Evolutionary conservation across 2,113 vertebrate genomes (phyloP), one percentile per base, ranked within the genome.

Genomic region (Eclectus roratus): DNA sequence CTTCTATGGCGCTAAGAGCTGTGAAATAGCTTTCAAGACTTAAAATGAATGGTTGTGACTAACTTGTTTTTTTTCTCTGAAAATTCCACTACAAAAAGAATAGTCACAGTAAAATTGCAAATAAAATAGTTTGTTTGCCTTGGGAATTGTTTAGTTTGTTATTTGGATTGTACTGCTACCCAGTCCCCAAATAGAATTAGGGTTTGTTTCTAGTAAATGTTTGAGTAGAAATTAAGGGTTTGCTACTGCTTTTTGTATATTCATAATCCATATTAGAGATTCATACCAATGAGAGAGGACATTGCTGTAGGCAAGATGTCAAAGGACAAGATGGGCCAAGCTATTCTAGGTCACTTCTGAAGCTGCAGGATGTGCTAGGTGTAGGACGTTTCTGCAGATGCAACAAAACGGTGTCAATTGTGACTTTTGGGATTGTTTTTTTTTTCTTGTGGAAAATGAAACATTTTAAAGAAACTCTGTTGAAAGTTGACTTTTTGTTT

Each of bases 11-110:
- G 94, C 58, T 16, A 17, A 92, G 76, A 93, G 56, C 50, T 81
- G n/a, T 88, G 82, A 94, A 90, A 86, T 56, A 93, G 69, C 61
- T 92, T 96, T 96, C 56, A 90, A 55, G 72, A 44, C 65, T 89
- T 90, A 80, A 93, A 95, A 88, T 84, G 24, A 78, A 83, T 71
- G 37, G 21, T 80, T 81, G 37, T 84, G 64, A 93, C 49, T 94
- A 79, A 88, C 20, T 94, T 86, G 17, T 2, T 33, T 41, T 82
- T 84, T 86, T 86, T 37, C 43, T 68, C 52, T 64, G 16, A 77
- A 73, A 90, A 83, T 92, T 93, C 58, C 44, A 73, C 85, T 88
- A 50, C 41, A 86, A 89, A 95, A 89, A 61, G 52, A 94, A 80
- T 35, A 93, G 55, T 89, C 81, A 81, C 84, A 84, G 53, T 86